A percentile compares a stretch with the other conserved stretches of the same genome.
These are phyloP conservation scores for Tetragnatha versicolor DNA, from an alignment of 1,140 invertebrate species.

Conservation along the genomic window DNA sequence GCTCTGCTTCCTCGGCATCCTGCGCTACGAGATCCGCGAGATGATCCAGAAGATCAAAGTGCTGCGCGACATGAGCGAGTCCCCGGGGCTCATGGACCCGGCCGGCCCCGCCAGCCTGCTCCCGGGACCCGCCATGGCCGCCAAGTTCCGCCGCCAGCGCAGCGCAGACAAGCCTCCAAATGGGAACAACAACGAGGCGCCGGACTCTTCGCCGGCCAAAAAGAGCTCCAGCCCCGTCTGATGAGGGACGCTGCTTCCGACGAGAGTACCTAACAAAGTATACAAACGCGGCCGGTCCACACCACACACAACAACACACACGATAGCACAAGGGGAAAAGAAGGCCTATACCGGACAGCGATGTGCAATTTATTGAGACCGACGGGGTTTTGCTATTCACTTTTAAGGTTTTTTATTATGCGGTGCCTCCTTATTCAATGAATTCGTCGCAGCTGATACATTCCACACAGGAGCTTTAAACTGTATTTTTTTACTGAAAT, in stretches of 20 bases:
- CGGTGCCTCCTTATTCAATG: too few species aligned
- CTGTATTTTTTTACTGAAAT: not conserved
- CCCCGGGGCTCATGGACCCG: constrained; percentile 44
- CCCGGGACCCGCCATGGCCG: constrained; percentile 29
- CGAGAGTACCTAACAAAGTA: constrained; percentile 55
- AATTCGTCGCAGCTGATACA: constrained; percentile 14
- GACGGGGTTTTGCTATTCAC: too few species aligned
- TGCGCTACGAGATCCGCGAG: constrained; percentile 82
- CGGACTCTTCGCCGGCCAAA: constrained; percentile 19
- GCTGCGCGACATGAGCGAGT: constrained; percentile 66
- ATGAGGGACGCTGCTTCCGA: constrained; percentile 17
- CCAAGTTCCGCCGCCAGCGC: constrained; percentile 27
- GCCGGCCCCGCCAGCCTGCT: constrained; percentile 25
- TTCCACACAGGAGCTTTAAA: constrained; percentile 33
- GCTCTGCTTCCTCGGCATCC: constrained; percentile 85
- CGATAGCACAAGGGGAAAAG: constrained; percentile 9
- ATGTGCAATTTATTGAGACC: constrained; percentile 43
- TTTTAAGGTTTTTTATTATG: too few species aligned
- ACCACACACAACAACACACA: constrained; percentile 26
- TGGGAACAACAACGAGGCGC: constrained; percentile 48
- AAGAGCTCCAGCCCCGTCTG: constrained; percentile 48
- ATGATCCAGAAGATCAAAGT: constrained; percentile 88
- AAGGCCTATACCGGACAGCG: not conserved
- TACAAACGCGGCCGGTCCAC: constrained; percentile 1
- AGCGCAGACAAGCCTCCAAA: constrained; percentile 22